Base-by-base conservation (phyloP, 2,797 vertebrate genomes). In the Sebastiscus albofasciatus region DNA sequence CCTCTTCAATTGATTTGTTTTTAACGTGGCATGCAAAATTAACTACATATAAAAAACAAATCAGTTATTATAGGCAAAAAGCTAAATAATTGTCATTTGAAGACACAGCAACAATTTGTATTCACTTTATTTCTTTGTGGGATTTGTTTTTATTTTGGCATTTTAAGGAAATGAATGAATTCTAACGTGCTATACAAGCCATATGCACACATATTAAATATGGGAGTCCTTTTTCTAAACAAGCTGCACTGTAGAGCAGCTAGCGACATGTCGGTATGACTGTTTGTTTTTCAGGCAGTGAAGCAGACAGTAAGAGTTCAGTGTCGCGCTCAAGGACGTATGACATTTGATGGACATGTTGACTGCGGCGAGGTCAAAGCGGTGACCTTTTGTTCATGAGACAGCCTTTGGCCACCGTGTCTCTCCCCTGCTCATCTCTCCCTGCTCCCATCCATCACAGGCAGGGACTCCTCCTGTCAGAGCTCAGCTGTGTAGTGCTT, bases 321-420 rank as follows among this genome's bases (percentile, higher is more conserved):
- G 59, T 58, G 68, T 77, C 22, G 0, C 0, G 4, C 39, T 76
- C 67, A 67, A 82, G 65, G 74, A 73, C 52, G 1, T 3, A 0
- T 36, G 79, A 75, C 76, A 11, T 82, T 36, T 86, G 87, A 86
- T 70, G 73, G 81, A 81, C 74, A 1, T 22, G 71, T 72, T 27
- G 77, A 66, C 79, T 71, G 80, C 11, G 1, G 22, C 0, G 27
- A 69, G 84, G 79, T 81, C 86, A 70, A 10, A 52, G 64, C 60
- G 0, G 16, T 20, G 72, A 79, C 86, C 86, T 81, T 66, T 76
- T 61, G 67, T 75, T 79, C 62, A 61, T 55, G 4, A 60, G 65
- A 39, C 29, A 56, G 71, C 71, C 64, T 64, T 66, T 11, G 20
- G 67, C 67, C 42, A 2, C 24, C 16, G 12, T 33, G 65, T 16